phyloP scores from a whole-genome alignment of 2,113 vertebrate genomes.

The Dromiciops gliroides region DNA sequence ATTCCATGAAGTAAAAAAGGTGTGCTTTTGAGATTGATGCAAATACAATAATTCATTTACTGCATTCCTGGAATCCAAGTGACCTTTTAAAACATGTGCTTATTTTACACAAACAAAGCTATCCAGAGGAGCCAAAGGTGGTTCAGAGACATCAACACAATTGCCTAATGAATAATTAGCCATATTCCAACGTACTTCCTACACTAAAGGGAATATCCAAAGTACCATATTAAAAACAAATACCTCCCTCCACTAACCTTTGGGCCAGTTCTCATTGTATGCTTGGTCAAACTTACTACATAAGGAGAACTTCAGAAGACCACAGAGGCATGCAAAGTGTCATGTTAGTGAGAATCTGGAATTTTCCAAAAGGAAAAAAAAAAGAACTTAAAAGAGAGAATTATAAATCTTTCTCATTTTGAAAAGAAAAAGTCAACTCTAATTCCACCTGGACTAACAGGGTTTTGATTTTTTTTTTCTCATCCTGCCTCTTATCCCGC shows the following conservation, averaged over 20 bases:
- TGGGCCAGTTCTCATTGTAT: conserved; percentile 15
- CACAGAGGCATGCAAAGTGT: neutral
- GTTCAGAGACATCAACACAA: conserved; percentile 75
- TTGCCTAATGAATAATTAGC: conserved; percentile 68
- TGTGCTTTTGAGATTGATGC: conserved; percentile 23
- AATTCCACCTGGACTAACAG: conserved; percentile 50
- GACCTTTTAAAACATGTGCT: conserved; percentile 73
- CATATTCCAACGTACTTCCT: conserved; percentile 43
- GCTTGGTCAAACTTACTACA: conserved; percentile 8
- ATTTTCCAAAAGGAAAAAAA: conserved; percentile 56
- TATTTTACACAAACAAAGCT: conserved; percentile 74
- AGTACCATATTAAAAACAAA: conserved; percentile 51
- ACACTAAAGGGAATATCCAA: conserved; percentile 49
- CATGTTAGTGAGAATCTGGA: neutral
- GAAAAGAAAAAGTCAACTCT: neutral
- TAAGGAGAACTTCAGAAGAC: conserved; percentile 52
- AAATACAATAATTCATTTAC: conserved; percentile 63
- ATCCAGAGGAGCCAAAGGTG: conserved; percentile 71
- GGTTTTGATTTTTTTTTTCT: conserved; percentile 7
- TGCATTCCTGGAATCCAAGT: conserved; percentile 68
- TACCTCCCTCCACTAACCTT: conserved; percentile 36
- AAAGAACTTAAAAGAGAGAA: neutral
- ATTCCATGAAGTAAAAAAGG: conserved; percentile 50
- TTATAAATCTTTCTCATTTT: conserved; percentile 43
- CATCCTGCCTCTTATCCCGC: conserved; percentile 30